Percentiles rank a stretch among this genome's conserved stretches.
Evolutionary conservation across 2,113 vertebrate species (phyloP).

Genomic region (Grus americana): DNA sequence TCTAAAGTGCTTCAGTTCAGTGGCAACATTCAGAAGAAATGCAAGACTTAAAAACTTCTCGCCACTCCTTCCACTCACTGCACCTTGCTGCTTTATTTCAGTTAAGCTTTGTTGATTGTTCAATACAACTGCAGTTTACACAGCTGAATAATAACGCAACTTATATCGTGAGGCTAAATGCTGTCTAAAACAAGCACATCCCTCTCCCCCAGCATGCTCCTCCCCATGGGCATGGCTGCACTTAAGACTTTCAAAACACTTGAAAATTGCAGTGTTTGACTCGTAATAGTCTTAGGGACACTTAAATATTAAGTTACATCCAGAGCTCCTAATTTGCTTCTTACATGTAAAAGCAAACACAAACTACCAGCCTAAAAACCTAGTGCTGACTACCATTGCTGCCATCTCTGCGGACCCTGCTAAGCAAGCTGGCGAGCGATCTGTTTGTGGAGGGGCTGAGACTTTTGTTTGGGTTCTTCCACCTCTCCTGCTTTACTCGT

Average conservation of each 20-base stretch:
- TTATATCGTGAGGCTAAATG: neutral
- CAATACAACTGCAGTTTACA: rapidly evolving
- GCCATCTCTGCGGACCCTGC: neutral
- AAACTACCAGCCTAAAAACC: neutral
- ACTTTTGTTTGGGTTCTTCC: neutral
- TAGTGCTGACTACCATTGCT: neutral
- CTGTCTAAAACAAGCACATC: neutral
- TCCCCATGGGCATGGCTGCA: rapidly evolving
- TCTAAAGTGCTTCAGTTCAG: neutral
- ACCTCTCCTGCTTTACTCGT: neutral
- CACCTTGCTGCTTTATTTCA: neutral
- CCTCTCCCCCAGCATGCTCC: neutral
- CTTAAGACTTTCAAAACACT: neutral
- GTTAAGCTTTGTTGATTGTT: neutral
- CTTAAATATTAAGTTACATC: neutral
- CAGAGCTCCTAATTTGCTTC: neutral
- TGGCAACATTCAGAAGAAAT: neutral
- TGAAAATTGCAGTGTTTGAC: neutral
- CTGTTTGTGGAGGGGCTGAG: rapidly evolving
- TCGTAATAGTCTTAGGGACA: neutral
- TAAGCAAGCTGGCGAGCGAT: rapidly evolving
- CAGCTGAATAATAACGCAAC: neutral
- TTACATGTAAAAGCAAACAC: neutral
- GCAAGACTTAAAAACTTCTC: neutral
- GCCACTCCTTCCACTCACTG: neutral